Base-by-base conservation (phyloP, 1,140 invertebrate genomes). In the Nautilus pompilius region DNA sequence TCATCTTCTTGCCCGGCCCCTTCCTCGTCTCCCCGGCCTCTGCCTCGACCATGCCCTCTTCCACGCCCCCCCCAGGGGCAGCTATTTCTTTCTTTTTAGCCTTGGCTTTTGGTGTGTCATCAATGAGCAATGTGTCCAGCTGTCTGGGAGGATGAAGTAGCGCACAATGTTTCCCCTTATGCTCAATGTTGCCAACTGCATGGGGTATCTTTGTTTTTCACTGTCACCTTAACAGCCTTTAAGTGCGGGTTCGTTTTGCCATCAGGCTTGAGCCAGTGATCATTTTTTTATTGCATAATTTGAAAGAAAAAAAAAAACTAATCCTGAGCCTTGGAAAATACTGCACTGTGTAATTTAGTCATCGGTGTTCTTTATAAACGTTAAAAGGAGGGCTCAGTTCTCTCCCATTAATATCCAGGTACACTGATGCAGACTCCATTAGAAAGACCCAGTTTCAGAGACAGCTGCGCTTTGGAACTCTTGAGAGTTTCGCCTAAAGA, bases 201-300 rank as follows among this genome's bases (percentile, higher is more conserved):
- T 87, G 55, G 96, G 93, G 76, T 97, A 77, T 98, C 94, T 73
- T 92, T 88, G 79, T 96, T 96, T 82, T 98, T 99, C 48, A 96
- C 87, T 6, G 95, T 98, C 88, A 99, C 93, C 86, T 98, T 99
- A 0, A 99, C 97, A 55, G 93, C 90, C 85, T 98, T 98, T 60
- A 99, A 86, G 85, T 99, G 98, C 60, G 96, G 99, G 83, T 99
- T 99, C 98, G 99, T 99, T 2, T 96, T 96, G 17, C 99, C 95
- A 87, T 99, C 97, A 36, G n/a, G n/a, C n/a, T n/a, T n/a, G n/a
- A n/a, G n/a, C n/a, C n/a, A n/a, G n/a, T n/a, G n/a, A n/a, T n/a
- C n/a, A n/a, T n/a, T n/a, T n/a, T n/a, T n/a, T n/a, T n/a, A n/a
- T n/a, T n/a, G n/a, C n/a, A n/a, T n/a, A n/a, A n/a, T n/a, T n/a